Evolutionary conservation across 2,113 vertebrate genomes (phyloP).

Genomic region (Crotalus tigris): DNA sequence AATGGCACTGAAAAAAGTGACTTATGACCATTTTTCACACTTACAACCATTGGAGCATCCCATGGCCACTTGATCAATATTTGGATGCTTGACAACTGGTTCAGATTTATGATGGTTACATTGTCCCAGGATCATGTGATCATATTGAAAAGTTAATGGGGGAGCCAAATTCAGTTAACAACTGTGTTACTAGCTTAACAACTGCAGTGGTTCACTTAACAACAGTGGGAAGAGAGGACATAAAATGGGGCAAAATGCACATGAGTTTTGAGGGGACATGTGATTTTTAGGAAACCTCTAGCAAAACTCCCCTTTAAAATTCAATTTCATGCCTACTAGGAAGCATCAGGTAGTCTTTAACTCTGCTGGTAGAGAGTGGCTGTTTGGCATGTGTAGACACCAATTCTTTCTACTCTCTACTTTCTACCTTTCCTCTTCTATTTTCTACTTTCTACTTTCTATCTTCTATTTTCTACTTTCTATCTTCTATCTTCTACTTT

Average conservation of each 20-base stretch:
- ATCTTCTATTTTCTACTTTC: not conserved
- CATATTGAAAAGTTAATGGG: too few species aligned
- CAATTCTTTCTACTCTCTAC: not conserved
- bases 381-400: not conserved
- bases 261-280: not conserved
- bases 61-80: not conserved
- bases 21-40: not conserved
- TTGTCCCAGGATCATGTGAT: too few species aligned
- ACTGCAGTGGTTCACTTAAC: not conserved
- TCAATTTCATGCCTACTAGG: not conserved
- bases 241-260: not conserved
- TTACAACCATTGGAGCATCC: not conserved
- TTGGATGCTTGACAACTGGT: too few species aligned
- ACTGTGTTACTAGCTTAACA: too few species aligned
- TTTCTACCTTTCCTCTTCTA: too few species aligned
- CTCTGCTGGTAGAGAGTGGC: not conserved
- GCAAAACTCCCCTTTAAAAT: not conserved
- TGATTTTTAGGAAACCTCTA: not conserved
- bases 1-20: not conserved
- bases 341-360: not conserved
- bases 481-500: too few species aligned
- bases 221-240: not conserved
- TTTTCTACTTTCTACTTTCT: too few species aligned
- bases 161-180: too few species aligned
- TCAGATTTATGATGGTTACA: too few species aligned